phyloP scores from a whole-genome alignment of 2,888 invertebrate genomes.

The Scaptomyza parva region DNA sequence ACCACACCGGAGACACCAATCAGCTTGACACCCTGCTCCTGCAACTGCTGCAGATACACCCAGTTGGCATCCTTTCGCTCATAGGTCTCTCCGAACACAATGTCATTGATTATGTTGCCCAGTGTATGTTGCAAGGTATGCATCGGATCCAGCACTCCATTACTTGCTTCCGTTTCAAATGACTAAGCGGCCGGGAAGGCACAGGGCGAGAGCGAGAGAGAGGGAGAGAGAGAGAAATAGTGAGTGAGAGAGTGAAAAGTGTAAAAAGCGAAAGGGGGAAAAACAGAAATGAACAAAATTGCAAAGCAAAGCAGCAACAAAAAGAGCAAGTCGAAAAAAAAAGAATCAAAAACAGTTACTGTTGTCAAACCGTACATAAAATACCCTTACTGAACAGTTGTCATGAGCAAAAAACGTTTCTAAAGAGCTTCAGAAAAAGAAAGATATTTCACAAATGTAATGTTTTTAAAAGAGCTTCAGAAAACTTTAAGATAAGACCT shows the following conservation, averaged over 20 bases:
- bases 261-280: conserved; percentile 44
- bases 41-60: conserved; percentile 90
- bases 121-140: conserved; percentile 87
- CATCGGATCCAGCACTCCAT: conserved; percentile 83
- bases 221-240: background rate
- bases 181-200: conserved; percentile 44
- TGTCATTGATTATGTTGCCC: conserved; percentile 91
- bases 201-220: conserved; percentile 3
- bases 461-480: background rate
- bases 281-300: conserved; percentile 8
- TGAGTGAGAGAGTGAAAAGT: conserved; percentile 30
- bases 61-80: conserved; percentile 89
- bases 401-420: no score
- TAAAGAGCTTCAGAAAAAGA: background rate
- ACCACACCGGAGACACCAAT: conserved; percentile 93
- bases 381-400: background rate
- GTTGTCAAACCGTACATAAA: background rate
- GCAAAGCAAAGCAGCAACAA: conserved; percentile 24
- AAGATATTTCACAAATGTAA: background rate
- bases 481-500: no score
- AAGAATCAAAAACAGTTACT: background rate
- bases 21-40: conserved; percentile 93
- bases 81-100: conserved; percentile 92
- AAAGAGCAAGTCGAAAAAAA: conserved; percentile 3
- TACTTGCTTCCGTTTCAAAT: conserved; percentile 63